Conservation (phyloP, 2,888 invertebrate genomes). For the Dasypolia templi region DNA sequence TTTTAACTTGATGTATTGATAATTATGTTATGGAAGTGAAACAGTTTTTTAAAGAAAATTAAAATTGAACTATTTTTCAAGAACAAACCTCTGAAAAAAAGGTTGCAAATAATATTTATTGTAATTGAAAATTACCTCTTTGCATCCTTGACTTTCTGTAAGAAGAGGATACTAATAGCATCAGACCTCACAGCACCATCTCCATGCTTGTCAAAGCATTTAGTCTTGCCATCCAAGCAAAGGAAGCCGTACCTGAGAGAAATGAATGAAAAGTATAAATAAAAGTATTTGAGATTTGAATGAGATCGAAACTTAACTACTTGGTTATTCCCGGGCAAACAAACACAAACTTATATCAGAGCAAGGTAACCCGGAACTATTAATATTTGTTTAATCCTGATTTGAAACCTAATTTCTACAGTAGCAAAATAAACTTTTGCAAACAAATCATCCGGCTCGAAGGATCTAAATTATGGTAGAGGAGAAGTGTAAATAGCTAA, state of each 20-base stretch:
- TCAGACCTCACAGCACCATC: constrained; percentile 94
- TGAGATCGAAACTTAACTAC: too few relatives aligned
- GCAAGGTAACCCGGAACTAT: too few relatives aligned
- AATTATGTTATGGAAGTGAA: background rate
- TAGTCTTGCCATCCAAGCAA: constrained; percentile 93
- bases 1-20: background rate
- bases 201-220: constrained; percentile 95
- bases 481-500: background rate
- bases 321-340: background rate
- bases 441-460: background rate
- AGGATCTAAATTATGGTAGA: background rate
- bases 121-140: constrained; percentile 79
- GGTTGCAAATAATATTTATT: background rate
- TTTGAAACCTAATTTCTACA: background rate
- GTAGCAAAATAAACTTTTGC: background rate
- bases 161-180: constrained; percentile 91
- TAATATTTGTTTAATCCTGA: background rate
- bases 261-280: background rate
- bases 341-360: background rate
- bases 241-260: constrained; percentile 69
- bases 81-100: background rate
- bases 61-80: background rate
- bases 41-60: too few relatives aligned
- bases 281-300: background rate
- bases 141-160: constrained; percentile 92